phyloP scores from a whole-genome alignment of 2,113 vertebrate genomes.

The Festucalex cinctus region DNA sequence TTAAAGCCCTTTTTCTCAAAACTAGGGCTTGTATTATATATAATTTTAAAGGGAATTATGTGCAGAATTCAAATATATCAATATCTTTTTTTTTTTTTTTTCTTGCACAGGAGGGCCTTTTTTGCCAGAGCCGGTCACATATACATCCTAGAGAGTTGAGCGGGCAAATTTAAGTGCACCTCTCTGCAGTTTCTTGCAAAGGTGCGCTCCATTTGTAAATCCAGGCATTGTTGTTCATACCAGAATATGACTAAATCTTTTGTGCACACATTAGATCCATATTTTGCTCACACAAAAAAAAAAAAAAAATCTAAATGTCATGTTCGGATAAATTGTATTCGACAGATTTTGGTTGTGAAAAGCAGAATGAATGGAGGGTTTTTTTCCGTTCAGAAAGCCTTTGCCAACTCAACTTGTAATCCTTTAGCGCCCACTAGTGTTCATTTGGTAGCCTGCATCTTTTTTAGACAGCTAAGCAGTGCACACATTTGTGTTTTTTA shows the following conservation, averaged over 20 bases:
- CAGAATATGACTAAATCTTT: background rate
- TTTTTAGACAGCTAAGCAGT: background rate
- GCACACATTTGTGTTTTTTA: constrained; percentile 32
- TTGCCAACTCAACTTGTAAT: constrained; percentile 18
- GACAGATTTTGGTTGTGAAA: constrained; percentile 17
- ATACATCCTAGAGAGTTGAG: too few species aligned
- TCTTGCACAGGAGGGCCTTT: too few species aligned
- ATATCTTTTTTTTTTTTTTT: too few species aligned
- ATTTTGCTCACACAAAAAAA: background rate
- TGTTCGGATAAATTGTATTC: constrained; percentile 10
- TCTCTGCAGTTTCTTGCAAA: too few species aligned
- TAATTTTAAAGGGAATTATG: too few species aligned
- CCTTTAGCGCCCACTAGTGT: constrained; percentile 57
- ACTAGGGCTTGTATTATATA: too few species aligned
- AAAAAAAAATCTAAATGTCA: background rate
- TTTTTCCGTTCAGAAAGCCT: background rate
- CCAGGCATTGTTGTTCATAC: too few species aligned
- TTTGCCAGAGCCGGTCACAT: too few species aligned
- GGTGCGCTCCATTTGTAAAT: too few species aligned
- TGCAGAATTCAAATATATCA: too few species aligned
- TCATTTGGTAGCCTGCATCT: constrained; percentile 7
- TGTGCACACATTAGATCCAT: background rate
- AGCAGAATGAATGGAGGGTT: background rate
- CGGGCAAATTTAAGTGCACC: too few species aligned
- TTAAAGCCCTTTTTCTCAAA: too few species aligned